Base-by-base conservation (phyloP, 1,140 invertebrate species). In the Euborellia annulipes region DNA sequence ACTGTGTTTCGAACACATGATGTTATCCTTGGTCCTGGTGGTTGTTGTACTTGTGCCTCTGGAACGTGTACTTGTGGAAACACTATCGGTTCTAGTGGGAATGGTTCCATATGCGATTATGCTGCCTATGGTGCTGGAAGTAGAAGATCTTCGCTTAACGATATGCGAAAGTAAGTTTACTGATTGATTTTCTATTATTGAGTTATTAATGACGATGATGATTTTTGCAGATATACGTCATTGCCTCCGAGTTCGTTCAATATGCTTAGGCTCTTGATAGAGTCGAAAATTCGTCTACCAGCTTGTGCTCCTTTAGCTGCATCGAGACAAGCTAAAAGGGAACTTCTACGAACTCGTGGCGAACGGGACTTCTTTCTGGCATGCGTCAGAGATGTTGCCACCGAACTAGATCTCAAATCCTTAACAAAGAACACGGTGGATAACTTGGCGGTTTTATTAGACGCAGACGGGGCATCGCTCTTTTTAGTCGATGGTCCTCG, bases 251-350 rank as follows among this genome's bases (percentile, higher is more conserved):
- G 56, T 20, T 67, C 67, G 6, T 61, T 66, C 36, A 61, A 62
- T 49, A 65, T 68, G 52, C 56, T 69, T n/a, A 67, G 63, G 4
- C 56, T 67, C 6, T 58, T 68, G 20, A 69, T 69, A 39, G 66
- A 69, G 42, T 68, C 66, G 17, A 68, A 68, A 54, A 62, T 69
- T 8, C 51, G 63, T 2, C 54, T 68, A 2, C 66, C 66, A 1
- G n/a, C n/a, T n/a, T n/a, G n/a, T n/a, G n/a, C n/a, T n/a, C n/a
- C n/a, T n/a, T n/a, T n/a, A n/a, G n/a, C n/a, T n/a, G n/a, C n/a
- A n/a, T n/a, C n/a, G n/a, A n/a, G n/a, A n/a, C n/a, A n/a, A n/a
- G n/a, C n/a, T n/a, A n/a, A n/a, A n/a, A n/a, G n/a, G n/a, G n/a
- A n/a, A n/a, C n/a, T n/a, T n/a, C n/a, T n/a, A n/a, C n/a, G n/a